A percentile compares a stretch with the other conserved stretches of the same genome.
Evolutionary conservation across 2,888 invertebrate genomes (phyloP).

Genomic region (Perizoma affinitatum): DNA sequence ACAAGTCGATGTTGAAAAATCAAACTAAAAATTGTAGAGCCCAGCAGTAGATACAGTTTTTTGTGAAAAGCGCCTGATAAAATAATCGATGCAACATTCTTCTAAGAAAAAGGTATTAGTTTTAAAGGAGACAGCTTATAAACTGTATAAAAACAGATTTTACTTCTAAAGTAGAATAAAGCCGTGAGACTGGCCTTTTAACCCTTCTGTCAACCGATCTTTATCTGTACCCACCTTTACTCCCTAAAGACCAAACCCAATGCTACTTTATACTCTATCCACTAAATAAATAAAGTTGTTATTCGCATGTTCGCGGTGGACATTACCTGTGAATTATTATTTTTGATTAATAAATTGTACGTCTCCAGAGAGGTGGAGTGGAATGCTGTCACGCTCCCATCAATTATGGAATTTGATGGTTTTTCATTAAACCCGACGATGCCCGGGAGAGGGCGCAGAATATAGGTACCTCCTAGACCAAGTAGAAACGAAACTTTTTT

Average conservation of each 20-base stretch:
- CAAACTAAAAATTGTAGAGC: too few species aligned
- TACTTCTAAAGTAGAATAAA: too few species aligned
- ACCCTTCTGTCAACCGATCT: constrained; percentile 37
- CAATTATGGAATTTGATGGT: constrained; percentile 81
- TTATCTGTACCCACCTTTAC: constrained; percentile 28
- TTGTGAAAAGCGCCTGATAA: background rate
- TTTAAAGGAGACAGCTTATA: background rate
- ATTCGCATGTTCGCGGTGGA: constrained; percentile 30
- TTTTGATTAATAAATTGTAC: constrained; percentile 83
- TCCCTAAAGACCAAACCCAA: constrained; percentile 41
- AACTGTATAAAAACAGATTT: background rate
- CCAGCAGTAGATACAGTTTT: background rate
- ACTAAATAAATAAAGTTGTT: constrained; percentile 10
- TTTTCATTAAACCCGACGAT: constrained; percentile 76
- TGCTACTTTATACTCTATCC: constrained; percentile 8
- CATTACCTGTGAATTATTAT: constrained; percentile 83
- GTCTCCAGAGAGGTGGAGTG: constrained; percentile 64
- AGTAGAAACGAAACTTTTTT: constrained; percentile 19
- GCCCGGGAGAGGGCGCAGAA: constrained; percentile 52
- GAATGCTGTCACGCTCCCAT: constrained; percentile 59
- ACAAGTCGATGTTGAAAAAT: too few species aligned
- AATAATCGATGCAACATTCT: background rate
- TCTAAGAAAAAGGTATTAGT: background rate
- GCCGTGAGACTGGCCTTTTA: constrained; percentile 9
- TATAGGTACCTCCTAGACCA: background rate